A percentile compares a stretch with the other conserved stretches of the same genome.
Conservation (phyloP, 2,797 vertebrate genomes). For the Xiphophorus birchmanni region DNA sequence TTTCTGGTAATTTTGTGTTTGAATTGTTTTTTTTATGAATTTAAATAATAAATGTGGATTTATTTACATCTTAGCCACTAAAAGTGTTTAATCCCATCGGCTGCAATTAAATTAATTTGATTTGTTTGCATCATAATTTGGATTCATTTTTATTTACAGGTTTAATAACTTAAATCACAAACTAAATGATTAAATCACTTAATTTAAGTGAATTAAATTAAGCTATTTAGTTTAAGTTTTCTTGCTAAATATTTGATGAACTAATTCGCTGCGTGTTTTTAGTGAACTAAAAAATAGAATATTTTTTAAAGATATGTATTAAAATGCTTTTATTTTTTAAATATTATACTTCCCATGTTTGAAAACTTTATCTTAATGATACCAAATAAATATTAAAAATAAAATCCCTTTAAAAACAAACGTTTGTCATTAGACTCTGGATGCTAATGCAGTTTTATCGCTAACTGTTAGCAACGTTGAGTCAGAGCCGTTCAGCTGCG, state of each 20-base stretch:
- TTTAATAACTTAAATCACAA: too few relatives aligned
- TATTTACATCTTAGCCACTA: not conserved
- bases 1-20: not conserved
- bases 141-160: not conserved
- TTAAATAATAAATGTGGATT: not conserved
- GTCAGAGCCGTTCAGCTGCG: not conserved
- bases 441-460: not conserved
- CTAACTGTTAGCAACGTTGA: not conserved
- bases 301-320: not conserved
- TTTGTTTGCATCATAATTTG: not conserved
- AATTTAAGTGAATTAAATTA: not conserved
- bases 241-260: not conserved
- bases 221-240: not conserved
- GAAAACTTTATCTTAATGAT: not conserved
- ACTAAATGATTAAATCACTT: too few relatives aligned
- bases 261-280: not conserved
- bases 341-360: not conserved
- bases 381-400: not conserved
- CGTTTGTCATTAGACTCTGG: not conserved
- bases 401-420: not conserved
- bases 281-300: not conserved
- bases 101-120: not conserved
- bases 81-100: not conserved
- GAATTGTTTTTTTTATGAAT: not conserved
- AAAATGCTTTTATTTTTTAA: not conserved